Evolutionary conservation across 92 coral and sea anemone genomes (phyloP).

Genomic region (Epizoanthus rinbou): DNA sequence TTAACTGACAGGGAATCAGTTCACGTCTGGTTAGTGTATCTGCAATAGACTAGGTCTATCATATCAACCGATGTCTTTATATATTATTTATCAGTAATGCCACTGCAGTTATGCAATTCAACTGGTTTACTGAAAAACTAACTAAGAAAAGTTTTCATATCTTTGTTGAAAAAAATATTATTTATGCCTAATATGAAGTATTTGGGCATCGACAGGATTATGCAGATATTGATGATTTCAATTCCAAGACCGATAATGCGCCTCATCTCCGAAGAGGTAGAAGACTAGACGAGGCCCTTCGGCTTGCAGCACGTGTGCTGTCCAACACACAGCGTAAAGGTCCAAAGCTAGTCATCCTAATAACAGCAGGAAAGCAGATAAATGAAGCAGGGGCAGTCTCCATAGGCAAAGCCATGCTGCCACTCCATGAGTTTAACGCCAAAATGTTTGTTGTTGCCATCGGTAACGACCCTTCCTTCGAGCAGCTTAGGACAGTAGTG

Average conservation of each 20-base stretch:
- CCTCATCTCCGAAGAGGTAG: constrained; percentile 51
- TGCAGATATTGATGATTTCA: constrained; percentile 30
- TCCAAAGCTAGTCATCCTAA: constrained; percentile 23
- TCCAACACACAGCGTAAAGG: background rate
- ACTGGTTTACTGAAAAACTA: no score
- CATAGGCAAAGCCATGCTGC: background rate
- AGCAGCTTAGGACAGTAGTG: constrained; percentile 14
- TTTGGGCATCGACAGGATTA: constrained; percentile 6
- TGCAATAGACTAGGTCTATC: no score
- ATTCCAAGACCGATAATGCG: constrained; percentile 8
- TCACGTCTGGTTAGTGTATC: no score
- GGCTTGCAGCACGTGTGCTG: constrained; percentile 43
- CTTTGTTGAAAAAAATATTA: no score
- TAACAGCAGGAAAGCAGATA: constrained; percentile 33
- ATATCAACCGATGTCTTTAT: no score
- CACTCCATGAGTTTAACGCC: constrained; percentile 10
- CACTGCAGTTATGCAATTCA: no score
- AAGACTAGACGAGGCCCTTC: constrained; percentile 66
- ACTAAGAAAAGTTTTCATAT: no score
- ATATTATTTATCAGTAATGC: no score
- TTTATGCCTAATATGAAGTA: no score
- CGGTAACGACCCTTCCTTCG: constrained; percentile 4
- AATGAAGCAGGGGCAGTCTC: constrained; percentile 7
- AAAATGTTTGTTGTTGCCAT: constrained; percentile 30
- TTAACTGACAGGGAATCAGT: no score